A percentile compares a stretch with the other conserved stretches of the same genome.
These are phyloP conservation scores for Argyresthia goedartella DNA, from an alignment of 2,888 invertebrate species.

Conservation along the genomic window DNA sequence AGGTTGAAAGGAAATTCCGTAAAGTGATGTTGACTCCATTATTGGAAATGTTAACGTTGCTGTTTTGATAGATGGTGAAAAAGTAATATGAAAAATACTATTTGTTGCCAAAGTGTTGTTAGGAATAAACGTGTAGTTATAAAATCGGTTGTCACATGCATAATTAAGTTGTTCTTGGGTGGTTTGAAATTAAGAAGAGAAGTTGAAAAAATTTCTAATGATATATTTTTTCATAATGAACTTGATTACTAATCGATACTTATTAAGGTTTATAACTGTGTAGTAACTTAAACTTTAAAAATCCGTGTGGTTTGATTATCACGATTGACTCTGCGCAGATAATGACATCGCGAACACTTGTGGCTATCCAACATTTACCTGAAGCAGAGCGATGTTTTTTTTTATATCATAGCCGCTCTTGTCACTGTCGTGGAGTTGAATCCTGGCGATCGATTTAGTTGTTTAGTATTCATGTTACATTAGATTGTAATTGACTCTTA, in stretches of 20 bases:
- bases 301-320: constrained; percentile 58
- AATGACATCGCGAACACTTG: neutral
- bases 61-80: constrained; percentile 39
- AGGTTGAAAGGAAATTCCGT: constrained; percentile 30
- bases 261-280: constrained; percentile 66
- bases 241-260: constrained; percentile 62
- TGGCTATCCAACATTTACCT: neutral
- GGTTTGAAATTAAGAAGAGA: constrained; percentile 63
- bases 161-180: constrained; percentile 67
- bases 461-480: constrained; percentile 69
- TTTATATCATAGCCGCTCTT: constrained; percentile 3
- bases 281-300: constrained; percentile 58
- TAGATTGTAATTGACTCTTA: constrained; percentile 53
- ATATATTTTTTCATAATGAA: constrained; percentile 70
- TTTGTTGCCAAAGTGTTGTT: constrained; percentile 73
- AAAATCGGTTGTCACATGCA: constrained; percentile 68
- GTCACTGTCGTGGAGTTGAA: constrained; percentile 21
- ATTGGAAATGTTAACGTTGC: constrained; percentile 41
- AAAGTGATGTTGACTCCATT: constrained; percentile 44
- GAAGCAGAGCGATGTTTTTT: neutral
- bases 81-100: constrained; percentile 44
- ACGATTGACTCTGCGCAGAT: constrained; percentile 21
- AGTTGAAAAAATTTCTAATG: constrained; percentile 68
- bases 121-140: constrained; percentile 63
- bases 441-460: constrained; percentile 56